Base-by-base conservation (phyloP, 2,113 vertebrate genomes). In the Cygnus atratus region DNA sequence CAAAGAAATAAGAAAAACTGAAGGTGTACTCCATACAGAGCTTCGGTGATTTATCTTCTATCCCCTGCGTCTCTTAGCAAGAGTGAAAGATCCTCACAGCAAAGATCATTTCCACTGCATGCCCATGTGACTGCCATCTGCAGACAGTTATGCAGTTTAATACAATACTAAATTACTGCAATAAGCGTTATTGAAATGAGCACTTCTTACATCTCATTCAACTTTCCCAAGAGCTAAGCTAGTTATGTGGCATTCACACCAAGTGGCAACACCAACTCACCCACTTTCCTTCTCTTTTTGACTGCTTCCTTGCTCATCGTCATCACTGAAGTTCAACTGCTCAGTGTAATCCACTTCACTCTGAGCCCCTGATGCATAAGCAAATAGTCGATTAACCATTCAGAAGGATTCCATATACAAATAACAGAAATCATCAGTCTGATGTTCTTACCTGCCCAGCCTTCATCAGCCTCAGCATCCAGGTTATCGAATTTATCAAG, bases 321-420 rank as follows among this genome's bases (percentile, higher is more conserved):
- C 99, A 44, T 99, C 99, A 81, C 99, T 99, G 97, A 99, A 99
- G 96, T 99, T 99, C 33, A 99, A 96, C 96, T 99, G 99, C 91
- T 99, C 99, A 4, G 99, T 99, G 92, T 99, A 99, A 97, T 99
- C 99, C 73, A 99, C 99, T 97, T 99, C 99, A 98, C 99, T 99
- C 92, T 99, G 99, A 93, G 99, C 99, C 96, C 99, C 99, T 99
- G 95, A 79, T 18, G 43, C 84, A 94, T 21, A 46, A 95, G 37
- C 28, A 80, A 92, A 91, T 11, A 81, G 14, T 92, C 37, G 76
- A 39, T 44, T 88, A 83, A 84, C 22, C 66, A 35, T 55, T 52
- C 57, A 74, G 25, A 58, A 91, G 61, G 11, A 39, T 63, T 54
- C 61, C 59, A 35, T 10, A 18, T 8, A 63, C 61, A 95, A 41